Percentiles rank a stretch among this genome's conserved stretches.
phyloP scores from a whole-genome alignment of 2,797 vertebrate species.

The Sebastes kiyomatsui region DNA sequence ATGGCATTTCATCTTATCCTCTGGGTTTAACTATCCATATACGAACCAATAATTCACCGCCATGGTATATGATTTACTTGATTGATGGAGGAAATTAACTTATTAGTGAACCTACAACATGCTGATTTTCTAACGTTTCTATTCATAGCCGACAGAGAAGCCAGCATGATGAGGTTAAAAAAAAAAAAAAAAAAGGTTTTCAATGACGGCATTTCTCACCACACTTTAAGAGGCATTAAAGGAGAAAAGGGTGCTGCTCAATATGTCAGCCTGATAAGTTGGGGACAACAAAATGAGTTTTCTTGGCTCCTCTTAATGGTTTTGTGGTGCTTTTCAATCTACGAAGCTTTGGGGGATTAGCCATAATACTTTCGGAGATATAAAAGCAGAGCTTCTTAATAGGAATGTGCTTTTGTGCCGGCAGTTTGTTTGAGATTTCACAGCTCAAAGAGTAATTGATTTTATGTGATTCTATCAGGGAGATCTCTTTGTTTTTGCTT shows the following conservation, averaged over 20 bases:
- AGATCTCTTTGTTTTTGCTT: background rate
- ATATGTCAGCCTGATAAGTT: slow-evolving; percentile 30
- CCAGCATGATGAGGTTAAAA: background rate
- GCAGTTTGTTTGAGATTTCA: background rate
- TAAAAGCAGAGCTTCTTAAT: background rate
- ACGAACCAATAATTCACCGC: background rate
- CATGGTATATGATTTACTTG: background rate
- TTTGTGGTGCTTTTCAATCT: slow-evolving; percentile 17
- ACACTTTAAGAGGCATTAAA: slow-evolving; percentile 12
- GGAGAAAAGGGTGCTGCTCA: background rate
- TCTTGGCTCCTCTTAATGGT: slow-evolving; percentile 16
- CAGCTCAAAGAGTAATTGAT: slow-evolving; percentile 1
- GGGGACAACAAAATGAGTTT: slow-evolving; percentile 8
- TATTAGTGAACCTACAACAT: background rate
- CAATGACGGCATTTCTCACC: background rate
- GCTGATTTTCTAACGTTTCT: background rate
- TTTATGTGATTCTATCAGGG: background rate
- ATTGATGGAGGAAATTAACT: background rate
- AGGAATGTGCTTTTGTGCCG: background rate
- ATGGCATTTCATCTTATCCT: background rate
- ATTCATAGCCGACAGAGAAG: background rate
- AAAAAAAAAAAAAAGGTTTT: background rate
- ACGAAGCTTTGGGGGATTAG: slow-evolving; percentile 25
- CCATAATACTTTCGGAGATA: slow-evolving; percentile 1
- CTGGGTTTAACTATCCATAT: background rate